Percentiles rank a stretch among this genome's conserved stretches.
Evolutionary conservation across 2,888 invertebrate species (phyloP).

Genomic region (Hemithea aestivaria): DNA sequence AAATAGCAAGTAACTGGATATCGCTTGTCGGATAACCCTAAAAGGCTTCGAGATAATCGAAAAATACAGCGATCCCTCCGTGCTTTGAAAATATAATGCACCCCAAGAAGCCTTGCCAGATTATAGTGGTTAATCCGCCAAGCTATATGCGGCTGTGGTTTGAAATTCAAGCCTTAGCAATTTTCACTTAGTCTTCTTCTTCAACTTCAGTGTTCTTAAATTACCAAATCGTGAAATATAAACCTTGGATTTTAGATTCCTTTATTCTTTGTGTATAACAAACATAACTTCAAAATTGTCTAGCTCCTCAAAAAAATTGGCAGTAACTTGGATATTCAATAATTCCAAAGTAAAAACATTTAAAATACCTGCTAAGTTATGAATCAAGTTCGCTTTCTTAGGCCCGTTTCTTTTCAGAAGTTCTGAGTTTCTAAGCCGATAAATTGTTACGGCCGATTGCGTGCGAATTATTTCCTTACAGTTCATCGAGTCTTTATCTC

Average conservation of each 20-base stretch:
- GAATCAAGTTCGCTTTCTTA: conserved; percentile 38
- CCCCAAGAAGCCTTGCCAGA: conserved; percentile 58
- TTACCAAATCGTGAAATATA: no score
- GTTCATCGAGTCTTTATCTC: conserved; percentile 48
- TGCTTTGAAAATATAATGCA: conserved; percentile 52
- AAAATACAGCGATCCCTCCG: conserved; percentile 40
- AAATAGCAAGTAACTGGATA: conserved; percentile 40
- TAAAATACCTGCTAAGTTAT: conserved; percentile 35
- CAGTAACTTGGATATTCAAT: conserved; percentile 1
- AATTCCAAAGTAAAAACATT: conserved; percentile 17
- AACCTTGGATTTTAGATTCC: no score
- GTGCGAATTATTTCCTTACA: conserved; percentile 50
- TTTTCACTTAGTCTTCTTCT: conserved; percentile 4
- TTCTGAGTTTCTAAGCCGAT: conserved; percentile 53
- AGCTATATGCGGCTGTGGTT: conserved; percentile 30
- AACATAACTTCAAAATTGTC: no score
- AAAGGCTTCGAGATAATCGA: conserved; percentile 54
- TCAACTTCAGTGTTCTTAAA: conserved; percentile 3
- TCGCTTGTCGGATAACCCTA: conserved; percentile 30
- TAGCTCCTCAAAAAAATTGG: no score
- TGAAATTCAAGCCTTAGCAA: conserved; percentile 35
- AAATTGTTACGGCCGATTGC: conserved; percentile 58
- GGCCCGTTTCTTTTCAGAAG: conserved; percentile 42
- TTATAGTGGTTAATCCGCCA: conserved; percentile 48
- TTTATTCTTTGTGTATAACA: no score